Evolutionary conservation across 2,888 invertebrate genomes (phyloP).

Genomic region (Galerucella calmariensis): DNA sequence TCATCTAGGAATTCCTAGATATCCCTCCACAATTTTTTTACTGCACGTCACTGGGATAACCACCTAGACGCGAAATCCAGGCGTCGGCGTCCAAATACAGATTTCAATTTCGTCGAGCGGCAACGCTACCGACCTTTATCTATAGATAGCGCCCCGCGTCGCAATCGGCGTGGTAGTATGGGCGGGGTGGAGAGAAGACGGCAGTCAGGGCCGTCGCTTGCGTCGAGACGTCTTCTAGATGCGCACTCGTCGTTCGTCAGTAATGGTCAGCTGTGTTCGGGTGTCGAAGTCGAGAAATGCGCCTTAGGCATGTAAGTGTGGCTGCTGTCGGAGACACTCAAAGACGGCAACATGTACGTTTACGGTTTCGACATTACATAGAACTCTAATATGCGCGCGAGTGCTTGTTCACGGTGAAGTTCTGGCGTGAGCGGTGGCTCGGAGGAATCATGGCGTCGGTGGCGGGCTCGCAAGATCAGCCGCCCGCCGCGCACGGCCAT

Average conservation of each 20-base stretch:
- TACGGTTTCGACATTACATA: constrained; percentile 71
- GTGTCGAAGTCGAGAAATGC: constrained; percentile 60
- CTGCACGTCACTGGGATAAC: not conserved
- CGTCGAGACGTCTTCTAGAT: constrained; percentile 56
- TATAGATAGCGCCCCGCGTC: constrained; percentile 27
- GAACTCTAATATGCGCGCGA: constrained; percentile 67
- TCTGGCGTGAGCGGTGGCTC: constrained; percentile 73
- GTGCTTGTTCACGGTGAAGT: constrained; percentile 71
- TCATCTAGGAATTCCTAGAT: too few relatives aligned
- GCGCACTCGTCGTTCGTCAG: constrained; percentile 59
- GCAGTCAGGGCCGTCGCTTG: constrained; percentile 42
- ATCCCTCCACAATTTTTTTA: too few relatives aligned
- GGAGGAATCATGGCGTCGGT: constrained; percentile 70
- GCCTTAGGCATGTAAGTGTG: constrained; percentile 64
- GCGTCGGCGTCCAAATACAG: constrained; percentile 10
- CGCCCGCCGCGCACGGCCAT: constrained; percentile 84
- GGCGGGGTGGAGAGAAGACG: constrained; percentile 44
- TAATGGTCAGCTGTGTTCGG: constrained; percentile 63
- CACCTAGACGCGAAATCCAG: not conserved
- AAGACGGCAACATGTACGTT: constrained; percentile 67
- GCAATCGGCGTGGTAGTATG: not conserved
- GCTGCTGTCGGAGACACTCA: constrained; percentile 59
- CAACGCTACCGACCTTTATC: constrained; percentile 2
- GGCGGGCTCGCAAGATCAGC: constrained; percentile 62
- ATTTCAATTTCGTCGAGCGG: constrained; percentile 16